These are phyloP conservation scores for Pocillopora damicornis DNA, from an alignment of 64 coral and sea anemone genomes.

Conservation along the genomic window DNA sequence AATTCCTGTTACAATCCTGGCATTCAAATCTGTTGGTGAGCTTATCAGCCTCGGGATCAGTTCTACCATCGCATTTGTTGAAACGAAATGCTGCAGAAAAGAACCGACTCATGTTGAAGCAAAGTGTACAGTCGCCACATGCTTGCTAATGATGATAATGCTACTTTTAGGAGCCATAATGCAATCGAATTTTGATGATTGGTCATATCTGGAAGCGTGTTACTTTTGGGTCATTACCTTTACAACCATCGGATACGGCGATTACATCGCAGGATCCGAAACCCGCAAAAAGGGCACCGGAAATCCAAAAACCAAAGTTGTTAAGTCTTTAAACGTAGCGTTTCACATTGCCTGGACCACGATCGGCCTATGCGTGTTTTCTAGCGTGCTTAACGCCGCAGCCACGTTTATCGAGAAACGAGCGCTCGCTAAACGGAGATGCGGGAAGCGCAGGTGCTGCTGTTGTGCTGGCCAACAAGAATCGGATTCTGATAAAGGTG, in stretches of 20 bases:
- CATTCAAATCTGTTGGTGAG: slow-evolving; percentile 47
- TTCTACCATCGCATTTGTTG: slow-evolving; percentile 9
- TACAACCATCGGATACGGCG: slow-evolving; percentile 89
- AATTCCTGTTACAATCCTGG: slow-evolving; percentile 38
- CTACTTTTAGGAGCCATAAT: slow-evolving; percentile 13
- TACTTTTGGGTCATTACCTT: slow-evolving; percentile 77
- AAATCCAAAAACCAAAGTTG: neutral
- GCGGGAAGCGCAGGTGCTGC: neutral
- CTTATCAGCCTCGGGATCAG: slow-evolving; percentile 14
- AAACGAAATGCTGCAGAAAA: slow-evolving; percentile 26
- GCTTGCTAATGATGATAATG: neutral
- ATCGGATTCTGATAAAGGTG: neutral
- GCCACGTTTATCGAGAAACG: neutral
- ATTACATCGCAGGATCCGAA: slow-evolving; percentile 42
- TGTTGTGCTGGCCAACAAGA: neutral
- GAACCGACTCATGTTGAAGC: neutral
- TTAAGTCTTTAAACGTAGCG: neutral
- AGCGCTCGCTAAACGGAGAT: neutral
- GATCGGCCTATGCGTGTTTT: slow-evolving; percentile 15
- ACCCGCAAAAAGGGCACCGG: too few species aligned
- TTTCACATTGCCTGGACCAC: neutral
- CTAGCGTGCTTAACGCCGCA: neutral
- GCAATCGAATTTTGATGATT: neutral
- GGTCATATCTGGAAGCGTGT: slow-evolving; percentile 37
- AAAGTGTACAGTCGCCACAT: neutral